Conservation (phyloP, 2,888 invertebrate genomes). For the Mesorhabditis sp. region DNA sequence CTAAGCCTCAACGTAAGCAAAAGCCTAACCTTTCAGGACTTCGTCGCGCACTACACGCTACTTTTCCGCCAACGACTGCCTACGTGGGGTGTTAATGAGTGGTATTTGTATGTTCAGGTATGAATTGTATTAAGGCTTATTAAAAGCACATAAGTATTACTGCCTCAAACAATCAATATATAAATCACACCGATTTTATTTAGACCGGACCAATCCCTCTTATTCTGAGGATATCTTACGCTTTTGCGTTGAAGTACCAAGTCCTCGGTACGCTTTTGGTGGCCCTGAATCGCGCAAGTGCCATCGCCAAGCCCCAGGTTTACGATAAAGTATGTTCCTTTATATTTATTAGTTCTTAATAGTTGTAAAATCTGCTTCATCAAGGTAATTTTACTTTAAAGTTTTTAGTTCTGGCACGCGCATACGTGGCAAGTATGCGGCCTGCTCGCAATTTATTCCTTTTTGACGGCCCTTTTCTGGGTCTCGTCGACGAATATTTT, state of each 20-base stretch:
- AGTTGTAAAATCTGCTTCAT: not conserved
- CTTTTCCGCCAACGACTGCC: not conserved
- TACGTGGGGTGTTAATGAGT: constrained; percentile 2
- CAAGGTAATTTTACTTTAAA: not conserved
- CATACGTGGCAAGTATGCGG: not conserved
- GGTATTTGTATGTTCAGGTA: not conserved
- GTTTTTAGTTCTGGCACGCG: not conserved
- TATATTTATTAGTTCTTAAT: not conserved
- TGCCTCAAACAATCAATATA: too few species aligned
- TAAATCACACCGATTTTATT: not conserved
- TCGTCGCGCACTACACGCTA: not conserved
- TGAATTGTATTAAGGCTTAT: not conserved
- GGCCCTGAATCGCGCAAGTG: not conserved
- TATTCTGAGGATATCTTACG: not conserved
- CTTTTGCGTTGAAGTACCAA: not conserved
- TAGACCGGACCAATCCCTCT: not conserved
- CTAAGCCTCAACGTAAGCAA: too few species aligned
- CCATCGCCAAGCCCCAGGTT: not conserved
- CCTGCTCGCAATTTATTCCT: too few species aligned
- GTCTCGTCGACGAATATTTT: too few species aligned
- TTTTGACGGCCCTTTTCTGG: too few species aligned
- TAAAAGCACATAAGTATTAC: not conserved
- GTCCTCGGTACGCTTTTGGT: not conserved
- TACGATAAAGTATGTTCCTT: not conserved
- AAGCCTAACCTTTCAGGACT: not conserved